Evolutionary conservation across 2,113 vertebrate genomes (phyloP).

Genomic region (Pseudonaja textilis): DNA sequence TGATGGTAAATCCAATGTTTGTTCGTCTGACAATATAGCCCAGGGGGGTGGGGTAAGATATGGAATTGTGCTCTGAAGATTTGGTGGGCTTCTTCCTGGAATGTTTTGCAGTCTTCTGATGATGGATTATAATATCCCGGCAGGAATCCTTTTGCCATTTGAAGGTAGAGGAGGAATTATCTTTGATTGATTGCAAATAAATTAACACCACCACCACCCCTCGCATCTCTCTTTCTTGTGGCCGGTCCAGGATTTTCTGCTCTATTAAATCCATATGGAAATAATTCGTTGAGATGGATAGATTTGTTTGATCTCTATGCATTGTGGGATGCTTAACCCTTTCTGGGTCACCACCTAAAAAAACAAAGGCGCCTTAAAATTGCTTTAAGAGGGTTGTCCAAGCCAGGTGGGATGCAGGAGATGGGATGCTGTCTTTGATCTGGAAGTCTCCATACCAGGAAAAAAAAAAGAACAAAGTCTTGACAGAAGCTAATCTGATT

Average conservation of each 20-base stretch:
- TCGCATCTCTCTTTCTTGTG: background rate
- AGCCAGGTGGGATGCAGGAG: background rate
- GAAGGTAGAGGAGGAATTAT: background rate
- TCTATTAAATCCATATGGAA: background rate
- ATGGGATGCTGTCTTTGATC: background rate
- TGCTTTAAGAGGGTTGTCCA: background rate
- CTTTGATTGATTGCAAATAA: slow-evolving; percentile 45
- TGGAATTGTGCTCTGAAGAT: background rate
- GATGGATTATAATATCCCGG: background rate
- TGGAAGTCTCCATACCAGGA: background rate
- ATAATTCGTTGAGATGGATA: slow-evolving; percentile 23
- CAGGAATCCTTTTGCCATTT: background rate
- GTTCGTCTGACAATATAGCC: background rate
- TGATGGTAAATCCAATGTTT: background rate
- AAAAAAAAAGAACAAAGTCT: background rate
- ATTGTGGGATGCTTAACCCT: background rate
- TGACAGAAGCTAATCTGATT: background rate
- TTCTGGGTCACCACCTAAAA: background rate
- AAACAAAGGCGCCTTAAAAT: background rate
- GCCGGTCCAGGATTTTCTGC: background rate
- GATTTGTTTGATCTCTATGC: slow-evolving; percentile 17
- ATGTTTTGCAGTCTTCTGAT: slow-evolving; percentile 22
- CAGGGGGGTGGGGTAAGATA: background rate
- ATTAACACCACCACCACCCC: background rate
- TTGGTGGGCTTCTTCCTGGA: slow-evolving; percentile 14